Evolutionary conservation across 2,113 vertebrate genomes (phyloP).

Genomic region (Megaceryle maxima): DNA sequence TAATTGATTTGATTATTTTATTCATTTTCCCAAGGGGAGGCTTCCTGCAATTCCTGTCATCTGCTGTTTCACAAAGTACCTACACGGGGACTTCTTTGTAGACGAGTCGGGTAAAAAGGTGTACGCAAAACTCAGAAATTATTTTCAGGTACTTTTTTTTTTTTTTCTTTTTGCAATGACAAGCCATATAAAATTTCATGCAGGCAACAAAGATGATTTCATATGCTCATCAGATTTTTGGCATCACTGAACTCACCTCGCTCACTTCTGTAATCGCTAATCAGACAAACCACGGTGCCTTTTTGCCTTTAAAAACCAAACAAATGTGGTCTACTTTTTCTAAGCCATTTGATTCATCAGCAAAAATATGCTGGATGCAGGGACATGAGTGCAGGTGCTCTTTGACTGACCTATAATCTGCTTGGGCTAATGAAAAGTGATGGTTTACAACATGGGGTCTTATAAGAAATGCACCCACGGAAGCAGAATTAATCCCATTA

Average conservation of each 20-base stretch:
- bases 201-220: background rate
- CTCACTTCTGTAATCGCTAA: background rate
- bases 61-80: background rate
- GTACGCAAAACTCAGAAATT: background rate
- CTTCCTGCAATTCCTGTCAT: background rate
- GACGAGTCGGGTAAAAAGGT: background rate
- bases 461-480: background rate
- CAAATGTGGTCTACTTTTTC: background rate
- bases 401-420: background rate
- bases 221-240: background rate
- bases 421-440: slow-evolving; percentile 26
- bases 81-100: background rate
- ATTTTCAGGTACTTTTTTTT: background rate
- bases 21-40: background rate
- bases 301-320: background rate
- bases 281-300: background rate
- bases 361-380: background rate
- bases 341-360: background rate
- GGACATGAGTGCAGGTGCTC: slow-evolving; percentile 11
- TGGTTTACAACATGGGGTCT: background rate
- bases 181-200: background rate
- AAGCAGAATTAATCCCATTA: slow-evolving; percentile 53
- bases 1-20: background rate
- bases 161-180: background rate
- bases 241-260: background rate